phyloP scores from a whole-genome alignment of 2,888 invertebrate species.

The Acronicta aceris region DNA sequence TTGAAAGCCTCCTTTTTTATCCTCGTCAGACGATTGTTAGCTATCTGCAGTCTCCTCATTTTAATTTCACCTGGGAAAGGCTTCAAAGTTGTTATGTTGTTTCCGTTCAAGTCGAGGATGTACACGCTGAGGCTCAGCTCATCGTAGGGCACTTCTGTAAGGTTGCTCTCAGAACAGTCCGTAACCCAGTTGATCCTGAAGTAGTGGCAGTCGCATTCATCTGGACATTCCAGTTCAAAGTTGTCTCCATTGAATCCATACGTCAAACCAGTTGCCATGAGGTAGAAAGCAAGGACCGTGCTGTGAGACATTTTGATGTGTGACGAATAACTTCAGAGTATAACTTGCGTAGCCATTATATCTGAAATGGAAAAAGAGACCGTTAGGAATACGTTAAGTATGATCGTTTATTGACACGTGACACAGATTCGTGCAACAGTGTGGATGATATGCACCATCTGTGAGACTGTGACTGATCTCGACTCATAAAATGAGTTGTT shows the following conservation, averaged over 20 bases:
- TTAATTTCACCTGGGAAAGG: conserved; percentile 92
- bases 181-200: conserved; percentile 94
- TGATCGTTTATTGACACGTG: conserved; percentile 50
- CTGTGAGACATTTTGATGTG: conserved; percentile 69
- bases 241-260: conserved; percentile 90
- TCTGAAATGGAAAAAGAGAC: conserved; percentile 59
- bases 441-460: conserved; percentile 32
- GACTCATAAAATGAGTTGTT: conserved; percentile 26
- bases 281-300: conserved; percentile 67
- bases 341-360: conserved; percentile 58
- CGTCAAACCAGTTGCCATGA: conserved; percentile 68
- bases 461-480: conserved; percentile 19
- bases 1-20: conserved; percentile 90
- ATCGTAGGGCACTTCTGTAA: conserved; percentile 91
- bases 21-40: conserved; percentile 90
- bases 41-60: conserved; percentile 91
- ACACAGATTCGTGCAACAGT: conserved; percentile 54
- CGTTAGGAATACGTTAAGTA: conserved; percentile 19
- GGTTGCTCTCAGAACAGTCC: conserved; percentile 93
- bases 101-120: conserved; percentile 92
- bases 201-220: conserved; percentile 93
- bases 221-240: conserved; percentile 92
- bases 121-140: conserved; percentile 92
- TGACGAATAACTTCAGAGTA: conserved; percentile 42
- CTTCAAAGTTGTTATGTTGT: conserved; percentile 89